phyloP scores from a whole-genome alignment of 2,888 invertebrate genomes.

The Microctonus aethiopoides region DNA sequence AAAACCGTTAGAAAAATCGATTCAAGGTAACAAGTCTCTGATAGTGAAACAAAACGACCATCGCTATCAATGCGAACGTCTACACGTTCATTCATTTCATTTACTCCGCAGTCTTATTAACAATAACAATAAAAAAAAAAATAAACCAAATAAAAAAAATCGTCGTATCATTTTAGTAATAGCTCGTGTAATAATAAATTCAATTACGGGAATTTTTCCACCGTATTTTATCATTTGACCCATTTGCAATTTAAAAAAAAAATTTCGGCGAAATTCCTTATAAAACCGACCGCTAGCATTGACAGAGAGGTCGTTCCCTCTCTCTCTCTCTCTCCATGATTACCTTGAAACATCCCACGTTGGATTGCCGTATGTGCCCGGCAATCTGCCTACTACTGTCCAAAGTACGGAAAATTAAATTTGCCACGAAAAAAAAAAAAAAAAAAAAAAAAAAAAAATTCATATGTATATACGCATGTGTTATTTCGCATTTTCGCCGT shows the following conservation, averaged over 20 bases:
- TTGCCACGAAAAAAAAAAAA: neutral
- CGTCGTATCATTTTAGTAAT: neutral
- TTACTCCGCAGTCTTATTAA: neutral
- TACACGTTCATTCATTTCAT: conserved; percentile 36
- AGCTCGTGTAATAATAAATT: neutral
- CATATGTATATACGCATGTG: too few species aligned
- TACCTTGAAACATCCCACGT: conserved; percentile 64
- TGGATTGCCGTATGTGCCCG: conserved; percentile 51
- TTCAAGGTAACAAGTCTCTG: conserved; percentile 66
- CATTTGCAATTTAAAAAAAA: neutral
- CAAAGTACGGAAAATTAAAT: conserved; percentile 14
- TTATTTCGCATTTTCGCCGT: too few species aligned
- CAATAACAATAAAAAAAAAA: too few species aligned
- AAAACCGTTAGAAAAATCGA: conserved; percentile 41
- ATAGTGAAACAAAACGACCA: conserved; percentile 62
- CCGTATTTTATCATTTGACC: neutral
- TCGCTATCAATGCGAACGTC: conserved; percentile 64
- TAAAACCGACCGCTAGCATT: conserved; percentile 57
- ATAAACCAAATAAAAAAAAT: neutral
- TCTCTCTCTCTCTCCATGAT: conserved; percentile 60
- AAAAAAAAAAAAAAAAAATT: neutral
- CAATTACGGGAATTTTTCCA: neutral
- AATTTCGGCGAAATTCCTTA: conserved; percentile 14
- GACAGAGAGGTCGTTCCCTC: conserved; percentile 61
- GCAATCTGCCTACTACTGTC: conserved; percentile 41